Conservation (phyloP, 2,797 vertebrate genomes). For the Poliocrania exsul region DNA sequence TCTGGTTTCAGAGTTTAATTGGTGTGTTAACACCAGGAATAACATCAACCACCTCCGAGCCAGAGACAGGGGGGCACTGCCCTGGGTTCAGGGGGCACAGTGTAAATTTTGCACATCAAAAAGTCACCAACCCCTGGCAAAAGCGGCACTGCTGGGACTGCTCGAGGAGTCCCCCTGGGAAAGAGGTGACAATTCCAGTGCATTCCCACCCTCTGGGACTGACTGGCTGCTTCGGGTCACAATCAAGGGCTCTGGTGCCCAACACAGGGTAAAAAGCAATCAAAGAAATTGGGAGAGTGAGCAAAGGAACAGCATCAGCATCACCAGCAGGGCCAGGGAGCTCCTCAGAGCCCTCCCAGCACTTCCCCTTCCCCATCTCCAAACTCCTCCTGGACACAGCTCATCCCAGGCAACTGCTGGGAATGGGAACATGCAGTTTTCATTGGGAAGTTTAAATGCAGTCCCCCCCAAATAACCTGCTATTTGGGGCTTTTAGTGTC, state of each 20-base stretch:
- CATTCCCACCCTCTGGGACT: accelerated
- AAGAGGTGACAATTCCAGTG: not conserved
- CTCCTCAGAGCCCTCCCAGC: not conserved
- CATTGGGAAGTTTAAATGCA: not conserved
- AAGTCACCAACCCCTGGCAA: too few relatives aligned
- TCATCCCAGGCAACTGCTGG: not conserved
- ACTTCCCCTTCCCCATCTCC: not conserved
- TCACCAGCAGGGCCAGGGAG: not conserved
- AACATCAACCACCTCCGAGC: not conserved
- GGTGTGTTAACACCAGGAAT: not conserved
- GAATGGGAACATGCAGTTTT: not conserved
- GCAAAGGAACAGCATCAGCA: accelerated
- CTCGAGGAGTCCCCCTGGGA: not conserved
- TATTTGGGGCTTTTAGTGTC: not conserved
- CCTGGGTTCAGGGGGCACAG: accelerated
- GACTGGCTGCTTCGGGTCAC: too few relatives aligned
- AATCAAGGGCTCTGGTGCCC: accelerated
- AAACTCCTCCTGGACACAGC: not conserved
- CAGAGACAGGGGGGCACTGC: not conserved
- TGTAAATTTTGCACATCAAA: not conserved
- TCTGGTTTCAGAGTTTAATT: not conserved
- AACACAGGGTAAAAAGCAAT: not conserved
- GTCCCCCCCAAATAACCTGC: not conserved
- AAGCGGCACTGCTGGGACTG: accelerated
- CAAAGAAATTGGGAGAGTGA: not conserved